Conservation (phyloP, 2,113 vertebrate species). For the Hepsetus odoe region DNA sequence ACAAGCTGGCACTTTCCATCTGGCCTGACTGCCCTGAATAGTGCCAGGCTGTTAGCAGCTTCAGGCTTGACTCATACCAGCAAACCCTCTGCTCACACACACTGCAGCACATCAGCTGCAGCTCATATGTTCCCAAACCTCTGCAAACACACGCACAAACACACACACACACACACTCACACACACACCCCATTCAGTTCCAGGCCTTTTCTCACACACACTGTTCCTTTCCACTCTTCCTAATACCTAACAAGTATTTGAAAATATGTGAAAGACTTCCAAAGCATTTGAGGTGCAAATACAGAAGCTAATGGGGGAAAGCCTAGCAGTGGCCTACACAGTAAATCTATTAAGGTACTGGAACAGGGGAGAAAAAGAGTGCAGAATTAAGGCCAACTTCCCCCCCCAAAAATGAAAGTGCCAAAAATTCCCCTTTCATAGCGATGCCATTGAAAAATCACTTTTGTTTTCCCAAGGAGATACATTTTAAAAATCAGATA, state of each 20-base stretch:
- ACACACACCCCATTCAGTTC: background rate
- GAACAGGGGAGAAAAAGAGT: background rate
- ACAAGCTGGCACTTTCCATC: background rate
- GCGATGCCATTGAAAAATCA: background rate
- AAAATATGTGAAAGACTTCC: conserved; percentile 12
- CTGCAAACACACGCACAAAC: conserved; percentile 1
- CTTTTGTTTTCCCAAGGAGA: background rate
- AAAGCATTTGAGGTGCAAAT: conserved; percentile 38
- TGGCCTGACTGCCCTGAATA: background rate
- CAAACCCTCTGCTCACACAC: conserved; percentile 18
- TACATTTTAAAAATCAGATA: background rate
- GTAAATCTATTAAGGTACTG: conserved; percentile 39
- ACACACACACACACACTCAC: background rate
- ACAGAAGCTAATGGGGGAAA: conserved; percentile 15
- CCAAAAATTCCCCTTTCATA: background rate
- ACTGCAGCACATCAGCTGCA: background rate
- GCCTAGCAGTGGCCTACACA: conserved; percentile 14
- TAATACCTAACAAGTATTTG: too few relatives aligned
- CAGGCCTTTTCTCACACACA: conserved; percentile 5
- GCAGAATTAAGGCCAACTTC: conserved; percentile 1
- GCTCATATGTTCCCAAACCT: conserved; percentile 3
- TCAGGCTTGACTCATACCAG: conserved; percentile 12
- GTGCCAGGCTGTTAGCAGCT: conserved; percentile 19
- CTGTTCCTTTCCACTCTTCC: background rate
- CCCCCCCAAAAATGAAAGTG: background rate